A percentile compares a stretch with the other conserved stretches of the same genome.
Evolutionary conservation across 1,140 invertebrate genomes (phyloP).

Genomic region (Chymomyza costata): DNA sequence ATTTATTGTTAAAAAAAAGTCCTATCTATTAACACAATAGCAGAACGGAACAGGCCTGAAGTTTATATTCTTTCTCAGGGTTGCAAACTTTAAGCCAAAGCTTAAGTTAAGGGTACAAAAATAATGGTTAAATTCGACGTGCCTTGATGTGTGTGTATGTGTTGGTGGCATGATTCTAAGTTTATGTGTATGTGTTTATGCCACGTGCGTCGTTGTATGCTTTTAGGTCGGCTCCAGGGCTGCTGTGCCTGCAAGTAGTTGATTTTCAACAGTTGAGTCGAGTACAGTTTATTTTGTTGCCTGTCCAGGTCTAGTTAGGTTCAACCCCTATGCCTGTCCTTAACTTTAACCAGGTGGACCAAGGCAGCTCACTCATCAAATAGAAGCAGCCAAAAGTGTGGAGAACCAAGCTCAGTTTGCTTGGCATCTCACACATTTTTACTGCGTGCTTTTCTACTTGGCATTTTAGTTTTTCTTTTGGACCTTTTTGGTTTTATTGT

Average conservation of each 20-base stretch:
- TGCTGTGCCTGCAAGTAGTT: constrained; percentile 42
- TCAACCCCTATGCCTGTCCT: constrained; percentile 1
- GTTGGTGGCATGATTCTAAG: too few relatives aligned
- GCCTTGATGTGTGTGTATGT: too few relatives aligned
- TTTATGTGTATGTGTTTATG: too few relatives aligned
- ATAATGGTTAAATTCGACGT: too few relatives aligned
- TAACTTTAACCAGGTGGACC: constrained; percentile 36
- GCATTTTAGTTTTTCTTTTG: constrained; percentile 15
- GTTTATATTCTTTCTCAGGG: too few relatives aligned
- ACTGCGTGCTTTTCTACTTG: constrained; percentile 47
- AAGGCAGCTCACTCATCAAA: constrained; percentile 17
- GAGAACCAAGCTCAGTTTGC: neutral
- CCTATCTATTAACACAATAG: too few relatives aligned
- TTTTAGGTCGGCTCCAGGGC: constrained; percentile 24
- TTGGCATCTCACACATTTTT: constrained; percentile 57
- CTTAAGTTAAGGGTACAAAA: too few relatives aligned
- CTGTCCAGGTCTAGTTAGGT: too few relatives aligned
- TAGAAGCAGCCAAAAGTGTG: too few relatives aligned
- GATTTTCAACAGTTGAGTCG: constrained; percentile 67
- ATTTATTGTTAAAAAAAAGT: too few relatives aligned
- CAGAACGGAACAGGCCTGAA: too few relatives aligned
- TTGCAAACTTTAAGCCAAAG: too few relatives aligned
- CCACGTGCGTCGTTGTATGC: constrained; percentile 34
- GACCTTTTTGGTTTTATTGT: constrained; percentile 22
- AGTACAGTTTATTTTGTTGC: constrained; percentile 65